Evolutionary conservation across 2,888 invertebrate species (phyloP).

Genomic region (Oxyteleia sp.): DNA sequence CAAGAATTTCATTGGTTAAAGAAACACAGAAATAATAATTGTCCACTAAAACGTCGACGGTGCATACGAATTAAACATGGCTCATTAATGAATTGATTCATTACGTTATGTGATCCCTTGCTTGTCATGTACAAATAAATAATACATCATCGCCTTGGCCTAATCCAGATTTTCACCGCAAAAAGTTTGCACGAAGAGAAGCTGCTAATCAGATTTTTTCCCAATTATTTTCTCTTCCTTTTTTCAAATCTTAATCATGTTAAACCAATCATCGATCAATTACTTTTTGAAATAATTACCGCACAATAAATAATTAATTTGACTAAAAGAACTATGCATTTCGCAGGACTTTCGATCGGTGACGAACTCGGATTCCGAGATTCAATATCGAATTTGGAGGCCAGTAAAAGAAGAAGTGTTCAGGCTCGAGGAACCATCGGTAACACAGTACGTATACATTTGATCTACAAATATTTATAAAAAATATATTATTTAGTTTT

Average conservation of each 20-base stretch:
- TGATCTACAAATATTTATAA: no score
- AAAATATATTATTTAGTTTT: no score
- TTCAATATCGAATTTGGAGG: constrained; percentile 93
- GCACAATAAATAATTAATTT: not conserved
- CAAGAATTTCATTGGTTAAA: no score
- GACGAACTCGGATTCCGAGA: constrained; percentile 95
- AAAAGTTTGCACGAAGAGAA: constrained; percentile 25
- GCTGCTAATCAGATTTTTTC: constrained; percentile 5
- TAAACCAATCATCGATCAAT: constrained; percentile 26
- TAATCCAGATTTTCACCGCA: constrained; percentile 56
- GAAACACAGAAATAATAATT: no score
- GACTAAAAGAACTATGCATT: constrained; percentile 18
- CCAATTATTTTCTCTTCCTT: not conserved
- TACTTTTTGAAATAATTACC: not conserved
- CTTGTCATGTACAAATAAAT: constrained; percentile 25
- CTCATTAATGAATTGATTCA: constrained; percentile 25
- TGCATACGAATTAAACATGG: not conserved
- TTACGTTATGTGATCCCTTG: constrained; percentile 13
- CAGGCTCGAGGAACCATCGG: constrained; percentile 77
- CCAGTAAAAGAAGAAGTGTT: constrained; percentile 91
- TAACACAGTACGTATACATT: constrained; percentile 81
- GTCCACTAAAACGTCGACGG: not conserved
- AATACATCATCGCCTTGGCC: constrained; percentile 69
- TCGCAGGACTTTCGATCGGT: constrained; percentile 94
- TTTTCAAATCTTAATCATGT: constrained; percentile 10